These are phyloP conservation scores for Amblyraja radiata DNA, from an alignment of 2,797 vertebrate species.

Conservation along the genomic window DNA sequence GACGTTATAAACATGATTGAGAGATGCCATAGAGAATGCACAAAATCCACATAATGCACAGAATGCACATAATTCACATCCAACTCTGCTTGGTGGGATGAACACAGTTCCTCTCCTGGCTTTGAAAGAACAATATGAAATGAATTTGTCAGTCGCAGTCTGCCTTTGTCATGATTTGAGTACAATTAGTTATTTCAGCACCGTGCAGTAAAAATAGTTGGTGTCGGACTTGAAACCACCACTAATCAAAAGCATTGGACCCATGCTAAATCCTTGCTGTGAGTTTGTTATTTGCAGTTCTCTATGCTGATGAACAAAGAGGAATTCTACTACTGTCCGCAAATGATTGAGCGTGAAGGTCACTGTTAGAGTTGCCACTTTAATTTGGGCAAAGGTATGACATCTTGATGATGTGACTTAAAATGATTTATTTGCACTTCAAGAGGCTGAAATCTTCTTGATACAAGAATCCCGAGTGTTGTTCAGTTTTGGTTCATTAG, in stretches of 20 bases:
- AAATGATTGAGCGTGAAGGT: neutral
- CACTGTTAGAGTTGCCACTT: neutral
- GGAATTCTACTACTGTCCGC: neutral
- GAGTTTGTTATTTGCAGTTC: neutral
- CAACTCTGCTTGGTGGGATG: neutral
- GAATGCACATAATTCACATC: neutral
- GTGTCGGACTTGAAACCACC: neutral
- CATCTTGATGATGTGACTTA: neutral
- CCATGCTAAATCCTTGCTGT: neutral
- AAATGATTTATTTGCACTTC: neutral
- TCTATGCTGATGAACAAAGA: neutral
- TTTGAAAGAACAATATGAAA: neutral
- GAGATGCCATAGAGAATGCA: neutral
- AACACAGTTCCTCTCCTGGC: neutral
- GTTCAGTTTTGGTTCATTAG: neutral
- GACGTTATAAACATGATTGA: neutral
- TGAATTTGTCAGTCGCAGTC: neutral
- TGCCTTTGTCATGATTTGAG: neutral
- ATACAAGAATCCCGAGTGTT: neutral
- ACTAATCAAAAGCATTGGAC: neutral
- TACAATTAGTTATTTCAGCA: neutral
- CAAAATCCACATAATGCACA: neutral
- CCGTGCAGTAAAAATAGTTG: neutral
- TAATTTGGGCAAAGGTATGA: neutral
- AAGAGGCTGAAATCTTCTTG: neutral